Base-by-base conservation (phyloP, 1,140 invertebrate species). In the Chironomus striatipennis region DNA sequence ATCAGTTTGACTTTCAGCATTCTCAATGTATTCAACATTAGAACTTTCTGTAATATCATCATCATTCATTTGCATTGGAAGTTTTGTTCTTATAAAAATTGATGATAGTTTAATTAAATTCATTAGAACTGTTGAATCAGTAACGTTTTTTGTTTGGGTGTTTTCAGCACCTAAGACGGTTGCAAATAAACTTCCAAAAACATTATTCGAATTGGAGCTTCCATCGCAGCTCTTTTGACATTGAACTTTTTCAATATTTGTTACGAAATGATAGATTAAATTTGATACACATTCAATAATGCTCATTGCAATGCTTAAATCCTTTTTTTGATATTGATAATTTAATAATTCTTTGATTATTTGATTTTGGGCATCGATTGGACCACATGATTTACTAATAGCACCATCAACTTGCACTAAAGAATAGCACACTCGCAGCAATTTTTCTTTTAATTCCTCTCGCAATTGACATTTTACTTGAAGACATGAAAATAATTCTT, bases 331-430 rank as follows among this genome's bases (percentile, higher is more conserved):
- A 78, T 90, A 92, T 76, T 90, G 86, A 64, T 91, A 82, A 79
- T 87, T 85, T 0, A 90, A 79, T 42, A 93, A 80, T 24, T 88
- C 87, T 15, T 89, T 88, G 57, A 93, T 83, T 67, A 94, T 83
- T 77, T 89, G 88, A 78, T 88, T 90, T 79, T 94, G 92, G 1
- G 90, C 92, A 85, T 95, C 93, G 7, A 94, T 82, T 15, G 93
- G 92, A n/a, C 93, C 93, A 76, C 88, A 86, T 75, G 88, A 86
- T 34, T 86, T 85, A 24, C 88, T 86, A 18, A 94, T 87, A 7
- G 91, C 88, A 21, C 92, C 92, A 10, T 87, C 85, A 7, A 89
- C 87, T 78, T 88, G 86, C 1, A 90, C 84, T n/a, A 94, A 80
- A 77, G 90, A 87, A 76, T 91, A 87, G 3, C 93, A 86, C 9